Evolutionary conservation across 2,113 vertebrate genomes (phyloP).

Genomic region (Corythaeola cristata): DNA sequence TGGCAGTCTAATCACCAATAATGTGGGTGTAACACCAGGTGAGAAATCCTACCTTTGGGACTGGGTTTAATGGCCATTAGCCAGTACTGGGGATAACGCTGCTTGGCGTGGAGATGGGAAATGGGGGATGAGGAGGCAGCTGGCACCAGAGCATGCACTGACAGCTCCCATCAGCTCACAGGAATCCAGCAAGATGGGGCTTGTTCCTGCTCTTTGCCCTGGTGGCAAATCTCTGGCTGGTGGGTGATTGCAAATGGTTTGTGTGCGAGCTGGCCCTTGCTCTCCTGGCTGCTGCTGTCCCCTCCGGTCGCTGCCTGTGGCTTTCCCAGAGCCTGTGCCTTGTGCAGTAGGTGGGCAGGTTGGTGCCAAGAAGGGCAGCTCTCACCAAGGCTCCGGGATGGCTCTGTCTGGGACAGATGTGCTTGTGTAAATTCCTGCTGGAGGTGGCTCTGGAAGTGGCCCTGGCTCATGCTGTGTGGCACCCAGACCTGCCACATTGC

Average conservation of each 20-base stretch:
- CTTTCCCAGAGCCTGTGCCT: background rate
- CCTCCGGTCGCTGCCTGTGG: background rate
- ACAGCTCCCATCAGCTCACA: background rate
- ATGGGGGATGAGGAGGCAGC: background rate
- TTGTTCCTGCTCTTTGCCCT: background rate
- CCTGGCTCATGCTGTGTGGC: background rate
- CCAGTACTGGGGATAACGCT: fast-evolving
- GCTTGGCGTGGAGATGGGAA: background rate
- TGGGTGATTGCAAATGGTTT: background rate
- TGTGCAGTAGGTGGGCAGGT: background rate
- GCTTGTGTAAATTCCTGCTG: fast-evolving
- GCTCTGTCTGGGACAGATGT: background rate
- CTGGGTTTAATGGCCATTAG: background rate
- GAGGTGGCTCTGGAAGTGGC: background rate
- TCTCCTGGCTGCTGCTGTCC: background rate
- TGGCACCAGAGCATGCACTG: background rate
- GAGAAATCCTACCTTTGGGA: background rate
- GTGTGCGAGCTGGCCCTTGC: background rate
- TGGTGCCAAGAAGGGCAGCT: background rate
- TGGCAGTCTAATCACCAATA: background rate
- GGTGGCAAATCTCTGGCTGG: background rate
- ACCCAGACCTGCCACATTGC: background rate
- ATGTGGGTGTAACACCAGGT: background rate
- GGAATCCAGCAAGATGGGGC: background rate
- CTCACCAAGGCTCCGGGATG: background rate